Percentiles rank a stretch among this genome's conserved stretches.
Evolutionary conservation across 2,113 vertebrate species (phyloP).

Genomic region (Microtus richardsoni): DNA sequence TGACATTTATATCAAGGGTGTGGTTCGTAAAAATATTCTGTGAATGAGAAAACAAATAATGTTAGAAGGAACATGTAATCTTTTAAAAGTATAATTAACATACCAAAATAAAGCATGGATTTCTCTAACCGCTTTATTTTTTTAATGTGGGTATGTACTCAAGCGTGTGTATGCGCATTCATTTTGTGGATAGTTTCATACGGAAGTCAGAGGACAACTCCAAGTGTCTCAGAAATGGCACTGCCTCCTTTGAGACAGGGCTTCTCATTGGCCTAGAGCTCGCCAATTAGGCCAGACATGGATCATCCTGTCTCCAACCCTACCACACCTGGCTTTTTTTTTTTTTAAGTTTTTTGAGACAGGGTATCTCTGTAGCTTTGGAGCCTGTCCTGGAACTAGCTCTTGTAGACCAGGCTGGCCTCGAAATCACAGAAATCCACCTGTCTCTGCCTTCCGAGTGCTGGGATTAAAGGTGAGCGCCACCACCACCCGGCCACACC

Average conservation of each 20-base stretch:
- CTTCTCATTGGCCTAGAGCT: background rate
- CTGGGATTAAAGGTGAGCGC: too few species aligned
- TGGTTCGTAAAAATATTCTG: slow-evolving; percentile 99
- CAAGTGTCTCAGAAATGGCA: background rate
- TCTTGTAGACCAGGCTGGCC: too few species aligned
- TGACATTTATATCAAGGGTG: slow-evolving; percentile 95
- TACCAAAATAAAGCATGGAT: background rate
- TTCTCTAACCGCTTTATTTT: background rate
- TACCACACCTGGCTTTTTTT: too few species aligned
- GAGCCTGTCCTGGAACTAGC: too few species aligned
- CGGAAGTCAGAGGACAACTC: background rate
- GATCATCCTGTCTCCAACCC: background rate
- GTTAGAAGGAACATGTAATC: slow-evolving; percentile 49
- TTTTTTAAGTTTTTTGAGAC: too few species aligned
- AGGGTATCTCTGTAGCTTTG: too few species aligned
- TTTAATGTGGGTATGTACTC: background rate
- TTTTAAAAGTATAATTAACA: slow-evolving; percentile 31
- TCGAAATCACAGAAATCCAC: too few species aligned
- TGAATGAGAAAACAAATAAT: slow-evolving; percentile 61
- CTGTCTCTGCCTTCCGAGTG: too few species aligned
- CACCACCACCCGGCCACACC: too few species aligned
- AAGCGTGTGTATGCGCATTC: background rate
- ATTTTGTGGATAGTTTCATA: background rate
- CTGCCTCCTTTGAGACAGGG: background rate
- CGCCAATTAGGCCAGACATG: background rate